Evolutionary conservation across 2,888 invertebrate genomes (phyloP).

Genomic region (Nematopogon swammerdamellus): DNA sequence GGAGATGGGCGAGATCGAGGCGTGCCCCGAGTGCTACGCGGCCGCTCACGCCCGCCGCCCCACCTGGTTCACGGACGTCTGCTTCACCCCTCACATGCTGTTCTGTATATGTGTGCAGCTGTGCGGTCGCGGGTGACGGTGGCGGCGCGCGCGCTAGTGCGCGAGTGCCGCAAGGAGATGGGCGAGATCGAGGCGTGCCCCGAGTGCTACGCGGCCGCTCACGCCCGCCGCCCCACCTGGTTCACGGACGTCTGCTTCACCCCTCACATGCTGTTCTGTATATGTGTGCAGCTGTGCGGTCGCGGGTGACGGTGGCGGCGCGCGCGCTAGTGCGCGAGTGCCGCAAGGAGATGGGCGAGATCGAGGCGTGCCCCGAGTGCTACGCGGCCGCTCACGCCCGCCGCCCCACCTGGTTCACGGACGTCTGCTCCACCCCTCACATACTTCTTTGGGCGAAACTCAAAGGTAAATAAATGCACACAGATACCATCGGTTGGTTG

Average conservation of each 20-base stretch:
- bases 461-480: conserved; percentile 57
- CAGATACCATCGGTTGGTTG: no score
- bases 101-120: no score
- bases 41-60: conserved; percentile 78
- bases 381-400: conserved; percentile 82
- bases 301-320: conserved; percentile 73
- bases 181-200: conserved; percentile 91
- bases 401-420: conserved; percentile 83
- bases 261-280: conserved; percentile 84
- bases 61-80: conserved; percentile 90
- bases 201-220: conserved; percentile 86
- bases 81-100: conserved; percentile 83
- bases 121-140: conserved; percentile 75
- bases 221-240: conserved; percentile 78
- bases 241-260: conserved; percentile 88
- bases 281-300: conserved; percentile 67
- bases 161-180: conserved; percentile 85
- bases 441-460: conserved; percentile 95
- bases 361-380: conserved; percentile 92
- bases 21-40: conserved; percentile 89
- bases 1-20: conserved; percentile 90
- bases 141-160: conserved; percentile 74
- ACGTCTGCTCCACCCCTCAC: conserved; percentile 89
- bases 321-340: conserved; percentile 80
- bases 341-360: conserved; percentile 85